Evolutionary conservation across 2,797 vertebrate genomes (phyloP).

Genomic region (Sphenodon punctatus): DNA sequence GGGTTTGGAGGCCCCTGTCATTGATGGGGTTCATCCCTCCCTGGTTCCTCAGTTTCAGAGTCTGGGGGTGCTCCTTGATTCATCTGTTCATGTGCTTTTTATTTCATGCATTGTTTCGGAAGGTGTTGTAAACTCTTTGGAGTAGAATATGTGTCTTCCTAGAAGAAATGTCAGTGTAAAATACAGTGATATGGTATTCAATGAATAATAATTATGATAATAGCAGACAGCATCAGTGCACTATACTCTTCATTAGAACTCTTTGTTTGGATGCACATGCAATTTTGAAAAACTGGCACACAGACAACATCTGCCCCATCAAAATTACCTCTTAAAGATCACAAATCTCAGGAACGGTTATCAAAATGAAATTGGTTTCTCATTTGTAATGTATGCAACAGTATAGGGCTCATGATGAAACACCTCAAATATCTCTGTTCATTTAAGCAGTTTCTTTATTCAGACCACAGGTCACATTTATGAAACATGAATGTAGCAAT

Average conservation of each 20-base stretch:
- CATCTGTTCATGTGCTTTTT: no score
- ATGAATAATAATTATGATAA: neutral
- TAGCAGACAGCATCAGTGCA: no score
- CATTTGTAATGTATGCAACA: neutral
- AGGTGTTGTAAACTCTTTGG: no score
- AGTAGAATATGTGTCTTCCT: no score
- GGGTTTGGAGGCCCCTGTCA: no score
- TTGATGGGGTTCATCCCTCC: no score
- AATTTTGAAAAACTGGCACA: neutral
- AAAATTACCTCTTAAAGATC: neutral
- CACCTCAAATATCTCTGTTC: neutral
- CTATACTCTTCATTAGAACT: no score
- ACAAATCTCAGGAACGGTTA: neutral
- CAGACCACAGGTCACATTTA: neutral
- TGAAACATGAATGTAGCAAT: neutral
- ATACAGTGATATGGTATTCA: rapidly evolving
- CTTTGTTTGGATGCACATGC: neutral
- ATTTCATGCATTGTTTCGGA: no score
- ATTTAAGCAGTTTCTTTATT: neutral
- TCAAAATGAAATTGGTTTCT: neutral
- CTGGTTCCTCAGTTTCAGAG: no score
- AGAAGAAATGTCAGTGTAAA: no score
- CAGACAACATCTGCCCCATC: neutral
- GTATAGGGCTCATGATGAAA: neutral
- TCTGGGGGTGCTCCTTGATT: no score